Conservation (phyloP, 2,888 invertebrate species). For the Aromia moschata region DNA sequence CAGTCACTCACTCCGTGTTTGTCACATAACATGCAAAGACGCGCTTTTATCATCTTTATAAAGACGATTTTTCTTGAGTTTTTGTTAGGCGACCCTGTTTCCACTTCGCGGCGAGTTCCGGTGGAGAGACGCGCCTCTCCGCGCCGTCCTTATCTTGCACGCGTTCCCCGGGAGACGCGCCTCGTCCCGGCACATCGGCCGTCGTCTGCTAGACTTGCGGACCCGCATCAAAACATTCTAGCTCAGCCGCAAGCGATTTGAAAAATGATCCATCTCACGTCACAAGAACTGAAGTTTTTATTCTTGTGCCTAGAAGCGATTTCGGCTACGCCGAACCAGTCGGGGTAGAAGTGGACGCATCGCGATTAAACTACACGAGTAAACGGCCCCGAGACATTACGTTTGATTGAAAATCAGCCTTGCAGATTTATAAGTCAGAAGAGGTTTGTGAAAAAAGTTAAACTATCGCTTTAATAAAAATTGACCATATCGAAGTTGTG, state of each 20-base stretch:
- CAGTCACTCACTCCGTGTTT: slow-evolving; percentile 63
- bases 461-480: no score
- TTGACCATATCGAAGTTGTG: no score
- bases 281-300: slow-evolving; percentile 53
- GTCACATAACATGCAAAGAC: slow-evolving; percentile 64
- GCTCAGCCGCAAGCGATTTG: slow-evolving; percentile 61
- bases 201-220: slow-evolving; percentile 53
- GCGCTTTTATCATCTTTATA: slow-evolving; percentile 64
- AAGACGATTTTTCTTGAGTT: slow-evolving; percentile 64
- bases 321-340: slow-evolving; percentile 34
- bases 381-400: background rate
- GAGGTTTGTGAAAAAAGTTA: no score
- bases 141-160: slow-evolving; percentile 51
- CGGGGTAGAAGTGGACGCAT: slow-evolving; percentile 17
- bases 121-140: slow-evolving; percentile 42
- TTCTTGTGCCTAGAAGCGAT: slow-evolving; percentile 48
- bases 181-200: slow-evolving; percentile 35
- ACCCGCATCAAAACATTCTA: slow-evolving; percentile 62
- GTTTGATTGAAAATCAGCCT: background rate
- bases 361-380: slow-evolving; percentile 6
- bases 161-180: slow-evolving; percentile 36
- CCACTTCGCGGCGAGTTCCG: slow-evolving; percentile 60
- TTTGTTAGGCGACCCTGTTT: slow-evolving; percentile 60
- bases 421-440: background rate
- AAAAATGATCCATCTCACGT: slow-evolving; percentile 64